Base-by-base conservation (phyloP, 2,888 invertebrate species). In the Drosophila melanocephala region DNA sequence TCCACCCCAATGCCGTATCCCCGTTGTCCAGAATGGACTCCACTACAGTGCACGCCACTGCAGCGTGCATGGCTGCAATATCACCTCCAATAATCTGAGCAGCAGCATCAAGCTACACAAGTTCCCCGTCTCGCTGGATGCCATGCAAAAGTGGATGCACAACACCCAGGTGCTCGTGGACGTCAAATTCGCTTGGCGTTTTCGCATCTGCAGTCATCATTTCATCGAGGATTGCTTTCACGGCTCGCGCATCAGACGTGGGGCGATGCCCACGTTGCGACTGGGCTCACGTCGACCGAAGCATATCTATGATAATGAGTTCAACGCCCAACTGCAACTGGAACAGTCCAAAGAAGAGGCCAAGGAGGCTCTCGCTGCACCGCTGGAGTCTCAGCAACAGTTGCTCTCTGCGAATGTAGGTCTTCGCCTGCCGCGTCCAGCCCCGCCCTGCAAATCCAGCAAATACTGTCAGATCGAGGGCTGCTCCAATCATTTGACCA, bases 141-240 rank as follows among this genome's bases (percentile, higher is more conserved):
- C 82, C 3, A 66, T 89, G 37, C 56, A 84, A 2, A 92, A 92
- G 58, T 91, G 91, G 91, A 80, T 86, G 79, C 86, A 91, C 62
- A 91, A 91, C 55, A 83, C 83, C 1, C 89, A 90, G 56, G 81
- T 90, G 6, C 56, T 75, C 30, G 87, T 83, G 50, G 86, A 90
- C 32, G 60, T 58, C 0, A 79, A 76, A 9, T 77, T 66, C 22
- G 75, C 74, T 6, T 90, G 91, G 91, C 89, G 87, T 0, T 91
- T 79, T 64, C 89, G 91, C 37, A 80, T 92, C 26, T 92, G 92
- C 59, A 90, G 89, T 56, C 73, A 81, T 33, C 92, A 92, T 39
- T 92, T 92, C 51, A 80, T 72, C 5, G 26, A 66, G 3, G 80
- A 83, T n/a, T 92, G 91, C 53, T 84, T 89, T 12, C 80, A 81